Percentiles rank a stretch among this genome's conserved stretches.
Evolutionary conservation across 2,797 vertebrate genomes (phyloP).

Genomic region (Syndactyla subalaris): DNA sequence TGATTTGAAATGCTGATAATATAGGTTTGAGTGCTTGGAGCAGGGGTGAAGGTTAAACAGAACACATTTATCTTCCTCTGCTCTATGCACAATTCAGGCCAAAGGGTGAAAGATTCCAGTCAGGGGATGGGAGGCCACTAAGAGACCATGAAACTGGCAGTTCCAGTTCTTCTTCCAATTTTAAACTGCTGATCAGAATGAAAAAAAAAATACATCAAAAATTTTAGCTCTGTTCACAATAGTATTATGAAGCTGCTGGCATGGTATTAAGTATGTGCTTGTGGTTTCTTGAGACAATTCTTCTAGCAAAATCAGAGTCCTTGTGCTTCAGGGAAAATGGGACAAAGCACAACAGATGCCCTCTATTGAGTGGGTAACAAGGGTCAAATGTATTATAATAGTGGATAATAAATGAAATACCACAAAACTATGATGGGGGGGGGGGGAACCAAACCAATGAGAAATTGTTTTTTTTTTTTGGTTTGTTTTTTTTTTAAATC

Average conservation of each 20-base stretch:
- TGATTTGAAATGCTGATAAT: constrained; percentile 2
- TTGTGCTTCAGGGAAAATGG: not conserved
- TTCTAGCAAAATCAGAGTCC: not conserved
- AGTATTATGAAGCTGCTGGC: not conserved
- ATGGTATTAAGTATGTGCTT: not conserved
- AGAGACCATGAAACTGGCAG: not conserved
- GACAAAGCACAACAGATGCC: not conserved
- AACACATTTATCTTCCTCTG: not conserved
- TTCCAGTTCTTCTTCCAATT: not conserved
- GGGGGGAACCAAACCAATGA: not conserved
- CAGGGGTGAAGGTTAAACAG: not conserved
- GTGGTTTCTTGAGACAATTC: constrained; percentile 29
- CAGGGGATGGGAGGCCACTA: not conserved
- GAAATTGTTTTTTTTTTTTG: not conserved
- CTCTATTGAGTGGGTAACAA: not conserved
- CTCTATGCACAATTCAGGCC: not conserved
- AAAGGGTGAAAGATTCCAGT: not conserved
- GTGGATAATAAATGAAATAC: not conserved
- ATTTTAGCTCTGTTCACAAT: not conserved
- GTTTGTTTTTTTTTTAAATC: not conserved
- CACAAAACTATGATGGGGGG: not conserved
- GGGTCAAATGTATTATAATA: not conserved
- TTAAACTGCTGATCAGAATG: not conserved
- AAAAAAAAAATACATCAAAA: not conserved
- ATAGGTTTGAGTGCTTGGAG: not conserved